A percentile compares a stretch with the other conserved stretches of the same genome.
Conservation (phyloP, 2,797 vertebrate species). For the Tokudaia muenninki region DNA sequence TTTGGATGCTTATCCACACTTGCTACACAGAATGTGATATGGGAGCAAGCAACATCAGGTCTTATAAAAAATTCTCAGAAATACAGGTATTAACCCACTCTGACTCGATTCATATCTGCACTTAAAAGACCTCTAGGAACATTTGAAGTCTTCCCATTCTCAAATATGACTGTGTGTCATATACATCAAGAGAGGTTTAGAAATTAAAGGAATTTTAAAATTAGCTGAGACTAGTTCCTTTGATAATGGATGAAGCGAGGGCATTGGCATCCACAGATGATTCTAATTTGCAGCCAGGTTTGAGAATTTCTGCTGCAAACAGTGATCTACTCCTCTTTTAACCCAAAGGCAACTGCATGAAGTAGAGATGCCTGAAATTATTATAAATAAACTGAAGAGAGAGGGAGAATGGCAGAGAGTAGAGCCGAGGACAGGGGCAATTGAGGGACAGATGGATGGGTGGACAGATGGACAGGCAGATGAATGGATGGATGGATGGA, state of each 20-base stretch:
- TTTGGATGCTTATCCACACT: background rate
- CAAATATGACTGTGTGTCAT: background rate
- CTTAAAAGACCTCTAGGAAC: background rate
- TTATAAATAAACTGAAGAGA: background rate
- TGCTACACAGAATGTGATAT: background rate
- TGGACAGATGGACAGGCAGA: background rate
- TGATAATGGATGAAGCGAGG: background rate
- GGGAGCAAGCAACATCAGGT: background rate
- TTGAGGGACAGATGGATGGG: background rate
- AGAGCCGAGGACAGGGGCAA: background rate
- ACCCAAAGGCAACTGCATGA: too few relatives aligned
- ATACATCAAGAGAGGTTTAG: background rate
- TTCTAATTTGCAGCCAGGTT: background rate
- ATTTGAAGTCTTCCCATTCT: background rate
- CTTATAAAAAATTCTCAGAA: background rate
- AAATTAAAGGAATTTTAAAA: background rate
- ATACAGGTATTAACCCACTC: too few relatives aligned
- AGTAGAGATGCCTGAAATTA: rapidly evolving
- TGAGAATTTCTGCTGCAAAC: background rate
- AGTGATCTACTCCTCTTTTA: background rate
- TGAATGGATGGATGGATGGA: background rate
- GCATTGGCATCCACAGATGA: background rate
- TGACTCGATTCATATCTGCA: background rate
- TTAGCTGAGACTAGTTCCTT: background rate
- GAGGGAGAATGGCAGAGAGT: too few relatives aligned